Evolutionary conservation across 2,797 vertebrate genomes (phyloP).

Genomic region (Anguilla anguilla): DNA sequence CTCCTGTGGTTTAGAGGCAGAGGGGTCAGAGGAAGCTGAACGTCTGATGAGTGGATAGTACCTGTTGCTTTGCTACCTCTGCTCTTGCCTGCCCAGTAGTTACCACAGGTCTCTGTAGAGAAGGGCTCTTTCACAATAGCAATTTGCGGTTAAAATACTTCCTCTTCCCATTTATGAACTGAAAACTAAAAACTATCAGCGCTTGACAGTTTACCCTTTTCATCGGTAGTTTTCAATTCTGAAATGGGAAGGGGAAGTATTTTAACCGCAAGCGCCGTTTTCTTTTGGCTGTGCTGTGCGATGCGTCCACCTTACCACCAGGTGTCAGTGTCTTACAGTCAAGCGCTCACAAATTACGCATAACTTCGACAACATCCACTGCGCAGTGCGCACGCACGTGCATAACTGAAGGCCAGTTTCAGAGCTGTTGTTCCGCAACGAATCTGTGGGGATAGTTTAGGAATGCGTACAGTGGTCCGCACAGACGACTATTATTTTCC

Average conservation of each 20-base stretch:
- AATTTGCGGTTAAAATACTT: no score
- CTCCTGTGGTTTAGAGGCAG: not conserved
- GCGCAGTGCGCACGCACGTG: not conserved
- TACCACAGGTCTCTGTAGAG: not conserved
- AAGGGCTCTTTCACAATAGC: no score
- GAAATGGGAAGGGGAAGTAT: not conserved
- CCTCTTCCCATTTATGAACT: no score
- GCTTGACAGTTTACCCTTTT: no score
- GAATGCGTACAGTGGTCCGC: not conserved
- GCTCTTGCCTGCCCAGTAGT: no score
- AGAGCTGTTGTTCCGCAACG: not conserved
- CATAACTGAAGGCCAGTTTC: not conserved
- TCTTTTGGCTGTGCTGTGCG: not conserved
- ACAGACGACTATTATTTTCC: not conserved
- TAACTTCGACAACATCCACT: not conserved
- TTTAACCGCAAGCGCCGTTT: no score
- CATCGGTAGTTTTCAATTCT: no score
- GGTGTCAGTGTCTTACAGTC: slow-evolving; percentile 18
- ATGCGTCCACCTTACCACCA: not conserved
- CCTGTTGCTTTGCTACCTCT: not conserved
- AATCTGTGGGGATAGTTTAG: not conserved
- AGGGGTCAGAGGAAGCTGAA: not conserved
- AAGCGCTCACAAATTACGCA: not conserved
- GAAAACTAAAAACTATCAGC: no score
- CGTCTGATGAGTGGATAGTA: no score